Evolutionary conservation across 2,113 vertebrate genomes (phyloP).

Genomic region (Oryzias woworae): DNA sequence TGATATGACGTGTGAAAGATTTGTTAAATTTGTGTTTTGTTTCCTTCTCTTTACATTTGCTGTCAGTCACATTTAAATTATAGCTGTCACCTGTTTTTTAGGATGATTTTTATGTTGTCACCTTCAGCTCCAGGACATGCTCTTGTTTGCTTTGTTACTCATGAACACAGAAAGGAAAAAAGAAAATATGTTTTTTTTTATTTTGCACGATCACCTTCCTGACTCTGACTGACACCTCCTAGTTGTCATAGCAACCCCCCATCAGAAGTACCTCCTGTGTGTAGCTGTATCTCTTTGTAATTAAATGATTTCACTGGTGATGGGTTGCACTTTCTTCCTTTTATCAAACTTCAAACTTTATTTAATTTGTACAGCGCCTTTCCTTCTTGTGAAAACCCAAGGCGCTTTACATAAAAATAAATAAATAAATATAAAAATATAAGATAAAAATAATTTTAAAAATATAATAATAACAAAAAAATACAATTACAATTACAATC

Average conservation of each 20-base stretch:
- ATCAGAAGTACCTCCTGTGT: constrained; percentile 64
- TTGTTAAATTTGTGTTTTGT: constrained; percentile 47
- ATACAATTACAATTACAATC: too few species aligned
- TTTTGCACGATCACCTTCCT: constrained; percentile 11
- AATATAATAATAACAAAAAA: too few species aligned
- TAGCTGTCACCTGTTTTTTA: constrained; percentile 51
- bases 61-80: constrained; percentile 74
- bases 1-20: constrained; percentile 79
- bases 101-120: constrained; percentile 26
- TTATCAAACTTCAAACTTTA: too few species aligned
- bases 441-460: too few species aligned
- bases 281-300: constrained; percentile 77
- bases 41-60: constrained; percentile 38
- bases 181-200: neutral
- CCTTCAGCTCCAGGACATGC: constrained; percentile 9
- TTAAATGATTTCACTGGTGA: constrained; percentile 84
- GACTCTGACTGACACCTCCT: constrained; percentile 45
- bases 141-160: constrained; percentile 30
- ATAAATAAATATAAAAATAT: too few species aligned
- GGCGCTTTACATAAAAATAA: too few species aligned
- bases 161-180: constrained; percentile 3
- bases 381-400: too few species aligned
- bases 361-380: too few species aligned
- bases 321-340: constrained; percentile 33
- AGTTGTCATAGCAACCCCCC: constrained; percentile 53